These are phyloP conservation scores for Puffinus mauretanicus DNA, from an alignment of 2,113 vertebrate species.

Conservation along the genomic window DNA sequence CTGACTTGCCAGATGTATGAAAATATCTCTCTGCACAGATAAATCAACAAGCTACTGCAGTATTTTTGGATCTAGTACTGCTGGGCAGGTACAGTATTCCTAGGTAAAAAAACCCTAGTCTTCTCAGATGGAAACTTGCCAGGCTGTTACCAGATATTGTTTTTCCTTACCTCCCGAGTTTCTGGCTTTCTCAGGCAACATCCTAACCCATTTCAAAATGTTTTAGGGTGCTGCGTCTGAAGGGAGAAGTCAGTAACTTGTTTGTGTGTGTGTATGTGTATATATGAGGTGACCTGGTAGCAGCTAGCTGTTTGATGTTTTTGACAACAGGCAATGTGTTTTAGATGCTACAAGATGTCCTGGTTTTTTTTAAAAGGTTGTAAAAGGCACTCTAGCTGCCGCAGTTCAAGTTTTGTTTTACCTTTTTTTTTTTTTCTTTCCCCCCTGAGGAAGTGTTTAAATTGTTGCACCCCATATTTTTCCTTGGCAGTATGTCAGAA, in stretches of 20 bases:
- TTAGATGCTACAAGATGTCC: neutral
- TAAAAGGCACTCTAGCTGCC: neutral
- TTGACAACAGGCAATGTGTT: neutral
- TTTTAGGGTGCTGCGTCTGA: neutral
- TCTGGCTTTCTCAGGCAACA: neutral
- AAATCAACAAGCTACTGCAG: neutral
- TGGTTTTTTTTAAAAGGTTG: neutral
- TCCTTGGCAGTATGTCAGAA: neutral
- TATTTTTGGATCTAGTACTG: neutral
- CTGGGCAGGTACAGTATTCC: neutral
- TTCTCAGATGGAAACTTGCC: neutral
- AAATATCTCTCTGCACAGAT: slow-evolving; percentile 8
- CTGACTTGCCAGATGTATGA: slow-evolving; percentile 10
- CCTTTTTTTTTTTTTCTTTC: neutral
- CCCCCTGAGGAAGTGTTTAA: neutral
- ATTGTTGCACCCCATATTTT: neutral
- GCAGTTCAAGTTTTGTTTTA: neutral
- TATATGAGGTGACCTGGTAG: neutral
- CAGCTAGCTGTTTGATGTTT: neutral
- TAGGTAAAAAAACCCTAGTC: neutral
- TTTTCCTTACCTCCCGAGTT: neutral
- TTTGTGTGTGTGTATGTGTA: neutral
- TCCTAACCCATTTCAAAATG: neutral
- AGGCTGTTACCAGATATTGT: neutral
- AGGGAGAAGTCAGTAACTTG: neutral